phyloP scores from a whole-genome alignment of 30 jellyfish, hydroid and myxozoan genomes.

The Sanderia malayensis region DNA sequence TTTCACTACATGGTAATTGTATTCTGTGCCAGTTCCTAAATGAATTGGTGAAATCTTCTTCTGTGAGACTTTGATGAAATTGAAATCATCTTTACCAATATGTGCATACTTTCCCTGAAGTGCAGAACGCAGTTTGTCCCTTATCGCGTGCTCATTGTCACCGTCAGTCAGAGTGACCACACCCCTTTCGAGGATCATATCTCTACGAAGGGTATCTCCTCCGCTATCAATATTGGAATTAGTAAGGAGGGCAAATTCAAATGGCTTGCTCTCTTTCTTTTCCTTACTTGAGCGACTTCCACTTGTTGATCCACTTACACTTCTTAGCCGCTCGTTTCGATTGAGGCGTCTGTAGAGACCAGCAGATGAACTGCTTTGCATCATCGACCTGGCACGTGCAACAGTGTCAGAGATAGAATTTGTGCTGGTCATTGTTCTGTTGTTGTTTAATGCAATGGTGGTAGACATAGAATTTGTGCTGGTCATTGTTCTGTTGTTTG shows the following conservation, averaged over 20 bases:
- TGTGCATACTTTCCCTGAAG: constrained; percentile 16
- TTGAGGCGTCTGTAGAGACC: constrained; percentile 32
- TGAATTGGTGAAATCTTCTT: constrained; percentile 24
- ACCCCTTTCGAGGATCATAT: constrained; percentile 34
- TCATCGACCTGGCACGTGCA: constrained; percentile 13
- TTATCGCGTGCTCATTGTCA: constrained; percentile 22
- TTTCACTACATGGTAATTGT: constrained; percentile 21
- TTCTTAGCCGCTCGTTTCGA: constrained; percentile 12
- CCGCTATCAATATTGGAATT: not conserved
- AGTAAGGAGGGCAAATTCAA: constrained; percentile 27
- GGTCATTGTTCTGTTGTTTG: not conserved
- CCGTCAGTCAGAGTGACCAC: constrained; percentile 10
- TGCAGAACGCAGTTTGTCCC: constrained; percentile 28
- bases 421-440: constrained; percentile 31
- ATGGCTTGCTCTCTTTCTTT: constrained; percentile 22
- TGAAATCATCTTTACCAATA: constrained; percentile 15
- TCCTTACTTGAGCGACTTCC: not conserved
- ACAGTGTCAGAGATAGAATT: too few species aligned
- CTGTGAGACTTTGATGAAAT: constrained; percentile 23
- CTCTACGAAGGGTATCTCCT: constrained; percentile 19
- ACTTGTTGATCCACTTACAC: not conserved
- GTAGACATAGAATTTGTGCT: too few species aligned
- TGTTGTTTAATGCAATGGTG: constrained; percentile 5
- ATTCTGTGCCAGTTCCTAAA: constrained; percentile 33
- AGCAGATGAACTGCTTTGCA: constrained; percentile 17